phyloP scores from a whole-genome alignment of 2,888 invertebrate species.

The Xiphydria camelus region DNA sequence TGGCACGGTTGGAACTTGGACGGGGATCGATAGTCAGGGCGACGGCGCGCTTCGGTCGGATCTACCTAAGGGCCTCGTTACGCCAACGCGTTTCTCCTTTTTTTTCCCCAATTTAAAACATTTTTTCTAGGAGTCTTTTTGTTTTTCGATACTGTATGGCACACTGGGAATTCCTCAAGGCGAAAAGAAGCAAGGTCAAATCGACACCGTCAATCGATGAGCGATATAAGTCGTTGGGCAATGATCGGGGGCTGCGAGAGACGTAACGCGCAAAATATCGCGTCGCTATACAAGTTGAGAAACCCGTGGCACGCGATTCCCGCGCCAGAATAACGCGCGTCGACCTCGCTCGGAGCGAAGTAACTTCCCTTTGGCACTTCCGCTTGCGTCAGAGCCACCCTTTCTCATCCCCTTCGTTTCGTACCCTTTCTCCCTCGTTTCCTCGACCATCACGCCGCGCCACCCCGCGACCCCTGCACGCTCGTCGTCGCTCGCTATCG shows the following conservation, averaged over 20 bases:
- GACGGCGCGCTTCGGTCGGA: slow-evolving; percentile 38
- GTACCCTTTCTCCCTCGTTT: background rate
- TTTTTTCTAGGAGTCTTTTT: too few relatives aligned
- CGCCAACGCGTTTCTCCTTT: slow-evolving; percentile 23
- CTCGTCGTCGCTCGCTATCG: background rate
- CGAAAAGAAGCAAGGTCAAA: background rate
- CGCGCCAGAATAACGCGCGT: too few relatives aligned
- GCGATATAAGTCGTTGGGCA: too few relatives aligned
- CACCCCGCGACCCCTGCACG: background rate
- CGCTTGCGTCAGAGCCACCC: slow-evolving; percentile 21
- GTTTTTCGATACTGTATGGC: too few relatives aligned
- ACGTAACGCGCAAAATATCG: too few relatives aligned
- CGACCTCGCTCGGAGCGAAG: too few relatives aligned
- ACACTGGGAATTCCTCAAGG: too few relatives aligned
- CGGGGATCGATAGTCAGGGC: slow-evolving; percentile 41
- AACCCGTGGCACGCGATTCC: too few relatives aligned
- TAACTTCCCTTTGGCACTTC: slow-evolving; percentile 21
- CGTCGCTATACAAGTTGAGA: too few relatives aligned
- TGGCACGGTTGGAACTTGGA: slow-evolving; percentile 31
- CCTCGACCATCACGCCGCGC: slow-evolving; percentile 7
- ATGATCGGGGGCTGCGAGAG: too few relatives aligned
- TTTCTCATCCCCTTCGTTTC: slow-evolving; percentile 1
- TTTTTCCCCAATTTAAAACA: background rate
- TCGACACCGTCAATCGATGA: background rate
- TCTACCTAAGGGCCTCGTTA: slow-evolving; percentile 33